Conservation (phyloP, 2,888 invertebrate genomes). For the Cantharis rustica region DNA sequence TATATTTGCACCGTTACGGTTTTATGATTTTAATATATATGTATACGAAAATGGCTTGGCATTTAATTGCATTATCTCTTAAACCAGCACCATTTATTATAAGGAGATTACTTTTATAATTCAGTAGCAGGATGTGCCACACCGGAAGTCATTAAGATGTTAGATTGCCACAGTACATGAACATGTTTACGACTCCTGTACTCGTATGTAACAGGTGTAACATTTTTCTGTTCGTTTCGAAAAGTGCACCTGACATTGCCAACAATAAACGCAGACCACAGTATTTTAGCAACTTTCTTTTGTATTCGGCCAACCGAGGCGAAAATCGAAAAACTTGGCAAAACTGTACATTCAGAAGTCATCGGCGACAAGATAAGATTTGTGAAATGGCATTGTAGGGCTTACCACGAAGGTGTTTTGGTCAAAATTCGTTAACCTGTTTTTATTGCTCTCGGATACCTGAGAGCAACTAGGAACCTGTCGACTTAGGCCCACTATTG, state of each 20-base stretch:
- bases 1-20: neutral
- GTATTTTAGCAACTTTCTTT: neutral
- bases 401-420: conserved; percentile 13
- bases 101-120: conserved; percentile 15
- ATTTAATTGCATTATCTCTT: neutral
- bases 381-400: neutral
- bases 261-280: neutral
- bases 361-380: conserved; percentile 24
- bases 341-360: conserved; percentile 31
- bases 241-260: neutral
- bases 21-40: neutral
- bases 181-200: conserved; percentile 8
- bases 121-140: conserved; percentile 30
- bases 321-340: conserved; percentile 13
- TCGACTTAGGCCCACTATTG: conserved; percentile 24
- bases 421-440: conserved; percentile 8
- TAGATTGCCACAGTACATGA: conserved; percentile 21
- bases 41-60: neutral
- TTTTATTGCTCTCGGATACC: conserved; percentile 13
- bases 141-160: conserved; percentile 27
- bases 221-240: neutral
- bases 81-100: neutral
- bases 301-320: neutral
- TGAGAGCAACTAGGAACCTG: conserved; percentile 18
- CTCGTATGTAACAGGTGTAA: conserved; percentile 15